phyloP scores from a whole-genome alignment of 37 sponge, comb jelly and placozoan genomes.

The Spongia lamella region DNA sequence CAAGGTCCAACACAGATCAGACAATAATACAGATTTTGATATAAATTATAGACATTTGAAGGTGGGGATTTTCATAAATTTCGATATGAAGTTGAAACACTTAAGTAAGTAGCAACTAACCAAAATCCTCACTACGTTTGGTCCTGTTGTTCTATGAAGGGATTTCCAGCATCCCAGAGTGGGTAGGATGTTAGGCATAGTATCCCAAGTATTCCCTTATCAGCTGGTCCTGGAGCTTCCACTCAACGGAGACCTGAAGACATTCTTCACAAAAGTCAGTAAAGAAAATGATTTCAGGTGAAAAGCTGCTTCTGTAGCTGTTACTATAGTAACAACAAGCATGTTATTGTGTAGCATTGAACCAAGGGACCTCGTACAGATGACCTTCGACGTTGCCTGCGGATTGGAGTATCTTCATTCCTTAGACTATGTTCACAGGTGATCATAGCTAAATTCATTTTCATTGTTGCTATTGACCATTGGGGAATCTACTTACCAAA shows the following conservation, averaged over 20 bases:
- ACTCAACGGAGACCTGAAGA: slow-evolving; percentile 82
- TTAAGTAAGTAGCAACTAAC: slow-evolving; percentile 5
- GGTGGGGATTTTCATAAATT: no score
- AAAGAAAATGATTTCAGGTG: slow-evolving; percentile 10
- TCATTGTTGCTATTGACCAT: no score
- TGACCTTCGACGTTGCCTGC: slow-evolving; percentile 66
- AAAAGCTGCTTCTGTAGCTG: neutral
- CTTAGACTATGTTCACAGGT: slow-evolving; percentile 55
- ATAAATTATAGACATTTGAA: neutral
- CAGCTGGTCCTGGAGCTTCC: slow-evolving; percentile 72
- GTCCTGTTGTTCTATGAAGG: slow-evolving; percentile 23
- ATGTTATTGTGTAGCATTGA: slow-evolving; percentile 13
- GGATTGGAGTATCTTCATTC: slow-evolving; percentile 70
- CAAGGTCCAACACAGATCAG: neutral
- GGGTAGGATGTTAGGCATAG: slow-evolving; percentile 68
- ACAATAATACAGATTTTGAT: neutral
- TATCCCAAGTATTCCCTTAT: slow-evolving; percentile 61
- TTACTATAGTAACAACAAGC: neutral
- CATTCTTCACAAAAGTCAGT: slow-evolving; percentile 48
- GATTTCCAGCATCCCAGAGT: slow-evolving; percentile 63
- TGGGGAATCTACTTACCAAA: no score
- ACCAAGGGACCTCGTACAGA: slow-evolving; percentile 40
- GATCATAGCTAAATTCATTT: no score
- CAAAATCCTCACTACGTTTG: slow-evolving; percentile 24
- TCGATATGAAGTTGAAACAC: no score